phyloP scores from a whole-genome alignment of 2,797 vertebrate genomes.

The Schizopygopsis malacanthus region DNA sequence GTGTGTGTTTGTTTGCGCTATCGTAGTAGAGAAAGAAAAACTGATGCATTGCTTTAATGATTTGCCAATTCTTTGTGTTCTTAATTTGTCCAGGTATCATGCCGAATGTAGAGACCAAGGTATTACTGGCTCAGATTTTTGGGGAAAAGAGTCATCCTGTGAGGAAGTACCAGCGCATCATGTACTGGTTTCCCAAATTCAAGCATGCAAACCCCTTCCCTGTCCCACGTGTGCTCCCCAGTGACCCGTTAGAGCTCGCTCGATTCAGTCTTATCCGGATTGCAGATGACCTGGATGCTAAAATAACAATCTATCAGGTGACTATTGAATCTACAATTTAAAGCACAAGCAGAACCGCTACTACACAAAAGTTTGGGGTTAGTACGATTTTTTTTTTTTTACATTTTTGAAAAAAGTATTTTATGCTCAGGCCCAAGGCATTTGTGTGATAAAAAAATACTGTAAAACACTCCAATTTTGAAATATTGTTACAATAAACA shows the following conservation, averaged over 20 bases:
- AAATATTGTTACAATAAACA: background rate
- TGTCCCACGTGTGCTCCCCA: slow-evolving; percentile 76
- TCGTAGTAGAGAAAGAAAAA: background rate
- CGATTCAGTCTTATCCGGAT: slow-evolving; percentile 81
- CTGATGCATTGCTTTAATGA: background rate
- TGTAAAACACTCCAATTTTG: background rate
- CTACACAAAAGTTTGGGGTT: background rate
- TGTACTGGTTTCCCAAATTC: slow-evolving; percentile 90
- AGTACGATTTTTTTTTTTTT: background rate
- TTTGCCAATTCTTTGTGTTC: background rate
- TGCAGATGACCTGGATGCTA: slow-evolving; percentile 77
- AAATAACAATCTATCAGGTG: slow-evolving; percentile 86
- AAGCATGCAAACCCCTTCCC: slow-evolving; percentile 85
- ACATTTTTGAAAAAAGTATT: background rate
- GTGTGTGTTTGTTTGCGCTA: slow-evolving; percentile 67
- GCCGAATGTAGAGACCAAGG: slow-evolving; percentile 85
- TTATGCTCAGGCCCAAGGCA: background rate
- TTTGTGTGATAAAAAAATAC: background rate
- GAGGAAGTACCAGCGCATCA: slow-evolving; percentile 85
- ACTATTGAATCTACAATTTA: background rate
- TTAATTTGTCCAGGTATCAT: slow-evolving; percentile 77
- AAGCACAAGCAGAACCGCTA: background rate
- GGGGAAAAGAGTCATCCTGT: slow-evolving; percentile 84
- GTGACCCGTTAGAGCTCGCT: slow-evolving; percentile 83
- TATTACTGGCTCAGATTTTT: slow-evolving; percentile 86